Evolutionary conservation across 92 coral and sea anemone species (phyloP).

Genomic region (Virgularia gustaviana): DNA sequence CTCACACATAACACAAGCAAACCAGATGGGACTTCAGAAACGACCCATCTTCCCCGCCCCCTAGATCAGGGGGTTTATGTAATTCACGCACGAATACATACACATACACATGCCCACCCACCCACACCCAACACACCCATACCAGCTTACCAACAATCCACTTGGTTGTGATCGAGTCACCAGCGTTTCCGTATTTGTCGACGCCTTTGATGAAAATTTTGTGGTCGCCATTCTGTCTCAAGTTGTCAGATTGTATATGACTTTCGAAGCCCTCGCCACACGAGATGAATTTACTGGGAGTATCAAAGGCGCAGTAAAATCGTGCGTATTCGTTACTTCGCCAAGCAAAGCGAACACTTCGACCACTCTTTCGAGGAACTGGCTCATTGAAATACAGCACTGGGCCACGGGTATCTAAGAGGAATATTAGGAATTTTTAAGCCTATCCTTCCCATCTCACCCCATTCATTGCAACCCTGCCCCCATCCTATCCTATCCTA

Average conservation of each 20-base stretch:
- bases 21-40: too few relatives aligned
- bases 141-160: constrained; percentile 25
- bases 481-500: not conserved
- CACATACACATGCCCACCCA: too few relatives aligned
- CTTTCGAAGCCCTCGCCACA: constrained; percentile 18
- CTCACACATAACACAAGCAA: too few relatives aligned
- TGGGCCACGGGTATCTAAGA: constrained; percentile 25
- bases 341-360: constrained; percentile 26
- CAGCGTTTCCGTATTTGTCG: constrained; percentile 18
- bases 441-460: not conserved
- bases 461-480: not conserved
- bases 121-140: not conserved
- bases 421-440: not conserved
- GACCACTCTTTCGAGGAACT: constrained; percentile 27
- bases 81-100: too few relatives aligned
- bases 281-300: not conserved
- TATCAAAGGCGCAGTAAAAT: constrained; percentile 10
- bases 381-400: constrained; percentile 19
- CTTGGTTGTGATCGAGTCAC: constrained; percentile 1
- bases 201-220: constrained; percentile 7
- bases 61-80: too few relatives aligned
- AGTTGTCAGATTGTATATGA: constrained; percentile 1
- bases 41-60: too few relatives aligned
- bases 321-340: constrained; percentile 26
- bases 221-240: constrained; percentile 25